Percentiles rank a stretch among this genome's conserved stretches.
Conservation (phyloP, 2,888 invertebrate species). For the Cotesia congregata region DNA sequence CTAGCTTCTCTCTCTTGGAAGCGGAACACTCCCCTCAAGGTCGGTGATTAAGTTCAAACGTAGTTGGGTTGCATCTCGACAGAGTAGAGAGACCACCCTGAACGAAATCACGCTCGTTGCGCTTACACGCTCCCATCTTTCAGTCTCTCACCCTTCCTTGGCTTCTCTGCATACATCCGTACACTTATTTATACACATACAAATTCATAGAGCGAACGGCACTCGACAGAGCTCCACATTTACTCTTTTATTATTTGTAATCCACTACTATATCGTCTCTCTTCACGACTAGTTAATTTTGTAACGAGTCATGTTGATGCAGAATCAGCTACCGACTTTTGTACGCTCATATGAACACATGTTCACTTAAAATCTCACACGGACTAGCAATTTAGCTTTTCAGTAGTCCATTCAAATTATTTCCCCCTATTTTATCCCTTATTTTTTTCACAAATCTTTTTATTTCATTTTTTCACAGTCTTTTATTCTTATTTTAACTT, state of each 20-base stretch:
- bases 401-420: conserved; percentile 32
- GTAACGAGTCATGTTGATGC: conserved; percentile 31
- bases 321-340: conserved; percentile 22
- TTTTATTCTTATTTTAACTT: not conserved
- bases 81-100: conserved; percentile 50
- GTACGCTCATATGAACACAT: conserved; percentile 6
- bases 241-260: conserved; percentile 20
- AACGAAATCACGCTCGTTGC: conserved; percentile 43
- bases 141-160: conserved; percentile 29
- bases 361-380: conserved; percentile 38
- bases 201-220: not conserved
- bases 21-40: conserved; percentile 47
- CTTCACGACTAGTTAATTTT: conserved; percentile 45
- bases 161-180: conserved; percentile 31
- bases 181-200: conserved; percentile 4
- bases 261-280: conserved; percentile 28
- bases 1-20: conserved; percentile 8
- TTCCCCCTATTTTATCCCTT: conserved; percentile 21
- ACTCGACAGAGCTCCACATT: conserved; percentile 12
- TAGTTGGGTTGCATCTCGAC: conserved; percentile 47
- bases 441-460: not conserved
- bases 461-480: not conserved
- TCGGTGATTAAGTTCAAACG: conserved; percentile 53
- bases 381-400: conserved; percentile 37
- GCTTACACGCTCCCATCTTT: conserved; percentile 37